A percentile compares a stretch with the other conserved stretches of the same genome.
phyloP scores from a whole-genome alignment of 2,113 vertebrate species.

The Sceloporus undulatus region DNA sequence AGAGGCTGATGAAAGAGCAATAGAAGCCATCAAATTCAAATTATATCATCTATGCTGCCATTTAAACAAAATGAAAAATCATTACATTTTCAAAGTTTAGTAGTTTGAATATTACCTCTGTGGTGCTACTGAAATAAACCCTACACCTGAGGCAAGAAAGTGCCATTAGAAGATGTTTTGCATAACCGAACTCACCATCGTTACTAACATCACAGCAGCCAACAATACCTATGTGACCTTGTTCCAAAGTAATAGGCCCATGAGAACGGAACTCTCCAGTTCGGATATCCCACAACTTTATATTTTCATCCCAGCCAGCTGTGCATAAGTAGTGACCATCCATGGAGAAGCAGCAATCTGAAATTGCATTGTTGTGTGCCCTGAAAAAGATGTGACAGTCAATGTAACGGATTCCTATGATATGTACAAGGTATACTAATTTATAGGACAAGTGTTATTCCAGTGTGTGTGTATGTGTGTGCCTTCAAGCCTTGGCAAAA shows the following conservation, averaged over 20 bases:
- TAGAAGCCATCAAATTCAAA: conserved; percentile 34
- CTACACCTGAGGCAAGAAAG: background rate
- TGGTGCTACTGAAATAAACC: background rate
- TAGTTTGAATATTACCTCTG: background rate
- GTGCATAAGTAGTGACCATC: conserved; percentile 81
- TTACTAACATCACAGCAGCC: conserved; percentile 81
- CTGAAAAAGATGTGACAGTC: conserved; percentile 67
- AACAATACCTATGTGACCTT: conserved; percentile 77
- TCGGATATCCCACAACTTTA: conserved; percentile 83
- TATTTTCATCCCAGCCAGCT: conserved; percentile 82
- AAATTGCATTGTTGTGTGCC: conserved; percentile 77
- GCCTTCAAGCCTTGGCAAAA: background rate
- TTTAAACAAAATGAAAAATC: conserved; percentile 37
- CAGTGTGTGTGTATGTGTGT: too few relatives aligned
- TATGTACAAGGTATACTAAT: background rate
- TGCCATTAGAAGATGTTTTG: background rate
- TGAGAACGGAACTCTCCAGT: conserved; percentile 70
- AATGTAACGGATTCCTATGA: background rate
- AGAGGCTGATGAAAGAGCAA: conserved; percentile 38
- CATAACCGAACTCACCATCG: conserved; percentile 73
- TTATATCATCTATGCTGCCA: background rate
- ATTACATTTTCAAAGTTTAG: conserved; percentile 24
- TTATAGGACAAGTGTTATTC: background rate
- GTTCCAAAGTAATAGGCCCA: conserved; percentile 68
- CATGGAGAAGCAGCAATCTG: conserved; percentile 82